Conservation (phyloP, 2,113 vertebrate species). For the Lophochroa leadbeateri region DNA sequence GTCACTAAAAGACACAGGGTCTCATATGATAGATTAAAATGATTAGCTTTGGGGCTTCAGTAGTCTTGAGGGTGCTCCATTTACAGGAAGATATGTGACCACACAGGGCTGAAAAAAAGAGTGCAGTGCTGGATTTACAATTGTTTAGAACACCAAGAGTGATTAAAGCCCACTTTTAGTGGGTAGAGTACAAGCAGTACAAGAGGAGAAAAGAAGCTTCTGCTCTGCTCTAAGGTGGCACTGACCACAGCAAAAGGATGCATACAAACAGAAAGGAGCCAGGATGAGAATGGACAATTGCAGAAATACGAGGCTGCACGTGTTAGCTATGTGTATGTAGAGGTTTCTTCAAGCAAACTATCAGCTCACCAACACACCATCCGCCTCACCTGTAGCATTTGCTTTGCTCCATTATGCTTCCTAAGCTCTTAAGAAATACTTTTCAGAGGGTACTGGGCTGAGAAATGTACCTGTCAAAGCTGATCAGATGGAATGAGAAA, state of each 20-base stretch:
- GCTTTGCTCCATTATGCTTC: not conserved
- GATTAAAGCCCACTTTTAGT: not conserved
- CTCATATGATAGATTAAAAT: not conserved
- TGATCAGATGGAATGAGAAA: not conserved
- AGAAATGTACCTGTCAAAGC: not conserved
- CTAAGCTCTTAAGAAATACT: not conserved
- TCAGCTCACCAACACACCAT: not conserved
- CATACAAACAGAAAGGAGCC: not conserved
- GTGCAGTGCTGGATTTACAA: not conserved
- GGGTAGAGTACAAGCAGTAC: not conserved
- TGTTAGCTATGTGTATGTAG: not conserved
- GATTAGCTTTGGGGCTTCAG: not conserved
- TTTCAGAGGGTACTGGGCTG: not conserved
- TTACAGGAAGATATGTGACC: not conserved
- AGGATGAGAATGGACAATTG: not conserved
- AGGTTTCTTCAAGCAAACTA: not conserved
- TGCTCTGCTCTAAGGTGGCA: not conserved
- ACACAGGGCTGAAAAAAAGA: not conserved
- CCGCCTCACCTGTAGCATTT: not conserved
- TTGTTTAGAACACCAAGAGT: not conserved
- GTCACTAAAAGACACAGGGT: not conserved
- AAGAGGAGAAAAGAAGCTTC: not conserved
- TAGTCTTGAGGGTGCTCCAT: not conserved
- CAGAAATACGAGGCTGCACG: fast-evolving
- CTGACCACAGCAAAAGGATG: not conserved